These are phyloP conservation scores for Zaprionus davidi DNA, from an alignment of 1,140 invertebrate species.

Conservation along the genomic window DNA sequence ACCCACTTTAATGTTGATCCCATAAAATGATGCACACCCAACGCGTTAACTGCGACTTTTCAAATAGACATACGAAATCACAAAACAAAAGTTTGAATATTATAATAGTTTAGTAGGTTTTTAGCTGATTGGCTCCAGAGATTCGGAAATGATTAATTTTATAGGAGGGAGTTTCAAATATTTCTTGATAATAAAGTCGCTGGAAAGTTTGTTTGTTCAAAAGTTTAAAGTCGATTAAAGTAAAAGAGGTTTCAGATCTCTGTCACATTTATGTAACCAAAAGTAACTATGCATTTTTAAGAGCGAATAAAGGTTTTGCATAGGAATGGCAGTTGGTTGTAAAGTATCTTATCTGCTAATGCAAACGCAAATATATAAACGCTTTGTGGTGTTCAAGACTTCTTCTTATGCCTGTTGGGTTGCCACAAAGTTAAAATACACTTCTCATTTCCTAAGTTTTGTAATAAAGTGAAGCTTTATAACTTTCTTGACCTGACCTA, in stretches of 20 bases:
- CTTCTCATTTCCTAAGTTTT: not conserved
- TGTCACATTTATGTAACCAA: too few relatives aligned
- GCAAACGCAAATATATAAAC: too few relatives aligned
- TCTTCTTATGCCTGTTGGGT: too few relatives aligned
- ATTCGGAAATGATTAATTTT: conserved; percentile 30
- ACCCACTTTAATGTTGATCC: conserved; percentile 21
- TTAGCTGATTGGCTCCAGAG: conserved; percentile 30
- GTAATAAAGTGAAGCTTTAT: not conserved
- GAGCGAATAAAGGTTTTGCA: too few relatives aligned
- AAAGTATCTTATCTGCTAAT: too few relatives aligned
- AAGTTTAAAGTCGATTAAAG: not conserved
- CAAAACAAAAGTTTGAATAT: conserved; percentile 26
- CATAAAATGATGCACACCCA: conserved; percentile 34
- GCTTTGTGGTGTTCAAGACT: too few relatives aligned
- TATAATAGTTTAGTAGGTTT: conserved; percentile 16
- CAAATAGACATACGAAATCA: conserved; percentile 36
- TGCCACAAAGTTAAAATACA: too few relatives aligned
- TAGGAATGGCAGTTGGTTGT: too few relatives aligned
- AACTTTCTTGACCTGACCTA: not conserved
- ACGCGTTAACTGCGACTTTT: conserved; percentile 13
- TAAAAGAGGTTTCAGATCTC: not conserved
- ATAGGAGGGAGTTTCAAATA: conserved; percentile 4
- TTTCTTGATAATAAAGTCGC: conserved; percentile 37
- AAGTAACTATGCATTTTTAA: too few relatives aligned
- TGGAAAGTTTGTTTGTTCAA: conserved; percentile 9